A percentile compares a stretch with the other conserved stretches of the same genome.
phyloP scores from a whole-genome alignment of 1,140 invertebrate genomes.

The Heterodera schachtii region DNA sequence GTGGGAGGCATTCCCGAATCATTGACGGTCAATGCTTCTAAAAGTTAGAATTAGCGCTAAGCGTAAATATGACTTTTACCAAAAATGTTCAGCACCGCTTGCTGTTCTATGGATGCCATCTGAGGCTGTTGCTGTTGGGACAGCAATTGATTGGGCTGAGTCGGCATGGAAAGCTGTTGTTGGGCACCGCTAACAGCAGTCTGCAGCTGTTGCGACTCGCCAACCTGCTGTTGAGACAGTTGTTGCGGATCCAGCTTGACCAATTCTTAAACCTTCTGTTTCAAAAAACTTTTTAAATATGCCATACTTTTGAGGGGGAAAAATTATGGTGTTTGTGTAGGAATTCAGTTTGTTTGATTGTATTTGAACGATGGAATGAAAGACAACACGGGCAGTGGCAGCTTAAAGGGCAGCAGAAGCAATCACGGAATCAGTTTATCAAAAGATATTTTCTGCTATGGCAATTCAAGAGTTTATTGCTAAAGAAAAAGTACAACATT shows the following conservation, averaged over 20 bases:
- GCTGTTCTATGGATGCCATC: slow-evolving; percentile 39
- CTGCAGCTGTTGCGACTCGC: slow-evolving; percentile 14
- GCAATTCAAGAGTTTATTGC: neutral
- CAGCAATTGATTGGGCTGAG: neutral
- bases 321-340: no score
- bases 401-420: neutral
- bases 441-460: neutral
- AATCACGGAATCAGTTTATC: neutral
- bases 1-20: slow-evolving; percentile 51
- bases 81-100: slow-evolving; percentile 38
- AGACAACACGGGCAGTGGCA: neutral
- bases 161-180: slow-evolving; percentile 4
- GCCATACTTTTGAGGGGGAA: no score
- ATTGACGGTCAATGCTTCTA: slow-evolving; percentile 46
- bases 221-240: slow-evolving; percentile 24
- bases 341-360: neutral
- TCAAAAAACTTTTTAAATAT: no score
- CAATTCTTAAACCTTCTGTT: neutral
- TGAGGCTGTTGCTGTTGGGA: slow-evolving; percentile 27
- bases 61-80: slow-evolving; percentile 20
- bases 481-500: neutral
- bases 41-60: slow-evolving; percentile 11
- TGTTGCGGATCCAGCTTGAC: slow-evolving; percentile 32
- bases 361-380: neutral
- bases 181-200: slow-evolving; percentile 1